Percentiles rank a stretch among this genome's conserved stretches.
These are phyloP conservation scores for Parazoanthus swiftii DNA, from an alignment of 92 coral and sea anemone genomes.

Conservation along the genomic window DNA sequence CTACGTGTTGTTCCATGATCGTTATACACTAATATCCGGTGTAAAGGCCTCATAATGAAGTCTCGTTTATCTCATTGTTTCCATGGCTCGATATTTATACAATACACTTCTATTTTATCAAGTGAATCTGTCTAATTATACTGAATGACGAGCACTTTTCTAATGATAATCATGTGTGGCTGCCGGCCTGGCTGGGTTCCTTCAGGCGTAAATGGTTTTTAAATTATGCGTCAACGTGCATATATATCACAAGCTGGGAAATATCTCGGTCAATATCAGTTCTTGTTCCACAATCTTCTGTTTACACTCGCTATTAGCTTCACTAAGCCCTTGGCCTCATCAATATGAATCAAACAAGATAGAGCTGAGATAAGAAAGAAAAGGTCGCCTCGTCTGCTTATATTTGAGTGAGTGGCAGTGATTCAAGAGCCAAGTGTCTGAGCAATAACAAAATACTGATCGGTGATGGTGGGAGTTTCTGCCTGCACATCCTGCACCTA, in stretches of 20 bases:
- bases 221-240: slow-evolving; percentile 34
- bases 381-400: slow-evolving; percentile 10
- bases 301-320: slow-evolving; percentile 22
- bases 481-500: background rate
- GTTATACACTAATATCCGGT: slow-evolving; percentile 26
- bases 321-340: slow-evolving; percentile 1
- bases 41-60: slow-evolving; percentile 3
- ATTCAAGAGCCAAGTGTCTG: slow-evolving; percentile 10
- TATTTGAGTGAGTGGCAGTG: slow-evolving; percentile 14
- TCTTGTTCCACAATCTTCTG: slow-evolving; percentile 9
- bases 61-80: slow-evolving; percentile 16
- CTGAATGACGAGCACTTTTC: slow-evolving; percentile 20
- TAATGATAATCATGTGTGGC: slow-evolving; percentile 28
- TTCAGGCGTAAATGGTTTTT: slow-evolving; percentile 35
- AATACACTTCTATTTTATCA: slow-evolving; percentile 13
- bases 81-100: background rate
- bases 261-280: slow-evolving; percentile 31
- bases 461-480: background rate
- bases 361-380: background rate
- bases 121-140: slow-evolving; percentile 15
- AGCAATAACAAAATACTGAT: background rate
- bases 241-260: slow-evolving; percentile 19
- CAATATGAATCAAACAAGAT: background rate
- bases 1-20: background rate
- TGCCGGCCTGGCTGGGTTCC: background rate